Evolutionary conservation across 2,113 vertebrate genomes (phyloP), one percentile per base, ranked within the genome.

Genomic region (Seriola rivoliana): DNA sequence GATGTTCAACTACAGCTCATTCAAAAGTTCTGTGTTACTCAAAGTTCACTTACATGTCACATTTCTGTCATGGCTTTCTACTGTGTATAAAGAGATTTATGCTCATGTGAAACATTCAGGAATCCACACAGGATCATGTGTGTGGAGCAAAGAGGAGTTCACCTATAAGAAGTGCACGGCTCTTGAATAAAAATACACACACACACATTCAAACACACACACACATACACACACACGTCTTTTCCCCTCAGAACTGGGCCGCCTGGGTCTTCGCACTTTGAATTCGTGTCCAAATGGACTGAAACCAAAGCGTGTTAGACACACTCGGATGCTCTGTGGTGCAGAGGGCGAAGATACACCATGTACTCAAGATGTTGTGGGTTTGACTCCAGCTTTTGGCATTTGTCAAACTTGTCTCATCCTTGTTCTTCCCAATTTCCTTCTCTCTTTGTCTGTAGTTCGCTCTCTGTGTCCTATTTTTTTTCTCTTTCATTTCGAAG

Each of bases 261-360:
- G 19, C 81, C 48, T 55, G 83, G 50, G 79, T 81, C 87, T 32
- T 5, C 55, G 21, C 55, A 58, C 90, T 89, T 90, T 90, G 86
- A 89, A 81, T 88, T 46, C 8, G 38, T 70, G 42, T 91, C 90
- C 90, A 93, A 42, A 67, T 87, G 87, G 84, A 87, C 75, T 57
- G 77, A 81, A 65, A 85, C 87, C 92, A 91, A 92, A 92, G 78
- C 82, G 1, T 2, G 75, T 91, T 91, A 67, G 89, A 83, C 89
- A 89, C 87, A 78, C 70, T 74, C 16, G 46, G 75, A 63, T 63
- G 60, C 77, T 84, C 87, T 21, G 75, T 19, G 69, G 40, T 52
- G 71, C 79, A 80, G 77, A 16, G 14, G 66, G 64, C 72, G 14
- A 16, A 80, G 71, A 50, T 42, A 21, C 42, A 36, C 59, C 83